Percentiles rank a stretch among this genome's conserved stretches.
phyloP scores from a whole-genome alignment of 2,113 vertebrate species.

The Mesembrinibis cayennensis region DNA sequence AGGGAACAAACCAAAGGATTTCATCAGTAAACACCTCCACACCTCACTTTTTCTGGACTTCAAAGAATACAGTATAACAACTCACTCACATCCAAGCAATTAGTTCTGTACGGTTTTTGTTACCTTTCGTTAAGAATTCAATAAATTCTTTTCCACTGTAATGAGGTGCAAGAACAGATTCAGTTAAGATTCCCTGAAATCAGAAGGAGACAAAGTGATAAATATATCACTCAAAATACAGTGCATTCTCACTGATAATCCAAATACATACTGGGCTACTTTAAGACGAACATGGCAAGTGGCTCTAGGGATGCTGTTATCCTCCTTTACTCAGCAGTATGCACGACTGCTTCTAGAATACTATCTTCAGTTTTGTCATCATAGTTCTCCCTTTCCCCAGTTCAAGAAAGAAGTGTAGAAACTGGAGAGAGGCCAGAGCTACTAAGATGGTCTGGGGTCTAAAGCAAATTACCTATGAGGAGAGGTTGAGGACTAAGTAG shows the following conservation, averaged over 20 bases:
- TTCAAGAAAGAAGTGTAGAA: background rate
- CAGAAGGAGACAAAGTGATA: background rate
- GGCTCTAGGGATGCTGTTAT: background rate
- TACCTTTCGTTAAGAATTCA: background rate
- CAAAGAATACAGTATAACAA: background rate
- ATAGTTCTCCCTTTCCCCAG: background rate
- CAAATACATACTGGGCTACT: background rate
- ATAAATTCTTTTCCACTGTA: background rate
- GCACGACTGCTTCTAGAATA: background rate
- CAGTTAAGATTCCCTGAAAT: background rate
- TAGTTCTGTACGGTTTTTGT: background rate
- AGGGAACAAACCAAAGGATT: background rate
- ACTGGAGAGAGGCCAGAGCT: background rate
- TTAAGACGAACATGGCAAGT: accelerated
- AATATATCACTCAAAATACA: background rate
- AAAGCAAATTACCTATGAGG: background rate
- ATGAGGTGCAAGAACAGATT: background rate
- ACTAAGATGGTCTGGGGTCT: background rate
- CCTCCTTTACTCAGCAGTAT: background rate
- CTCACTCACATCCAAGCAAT: background rate
- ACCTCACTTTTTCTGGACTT: background rate
- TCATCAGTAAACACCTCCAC: background rate
- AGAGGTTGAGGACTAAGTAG: background rate
- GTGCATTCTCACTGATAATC: background rate
- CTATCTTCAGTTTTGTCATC: background rate